phyloP scores from a whole-genome alignment of 1,140 invertebrate genomes.

The Solen grandis region DNA sequence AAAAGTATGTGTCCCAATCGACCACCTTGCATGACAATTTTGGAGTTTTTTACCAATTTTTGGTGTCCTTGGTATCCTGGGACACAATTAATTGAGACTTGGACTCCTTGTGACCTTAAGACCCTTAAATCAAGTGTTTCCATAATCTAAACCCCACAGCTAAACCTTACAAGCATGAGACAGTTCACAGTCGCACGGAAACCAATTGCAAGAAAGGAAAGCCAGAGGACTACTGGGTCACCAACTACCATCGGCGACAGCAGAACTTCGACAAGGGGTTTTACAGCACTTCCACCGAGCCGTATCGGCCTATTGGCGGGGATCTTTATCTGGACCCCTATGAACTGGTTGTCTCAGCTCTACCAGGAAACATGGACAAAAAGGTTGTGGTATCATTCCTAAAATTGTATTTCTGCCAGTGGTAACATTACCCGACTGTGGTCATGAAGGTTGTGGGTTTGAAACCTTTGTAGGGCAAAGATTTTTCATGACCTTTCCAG shows the following conservation, averaged over 20 bases:
- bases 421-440: no score
- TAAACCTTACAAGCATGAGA: constrained; percentile 18
- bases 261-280: constrained; percentile 28
- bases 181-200: constrained; percentile 34
- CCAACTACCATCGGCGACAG: constrained; percentile 30
- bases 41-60: neutral
- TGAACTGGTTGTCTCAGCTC: constrained; percentile 22
- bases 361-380: constrained; percentile 30
- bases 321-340: constrained; percentile 33
- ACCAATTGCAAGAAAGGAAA: constrained; percentile 26
- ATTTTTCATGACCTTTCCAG: no score
- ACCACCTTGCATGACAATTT: neutral
- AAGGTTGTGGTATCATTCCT: neutral
- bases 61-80: neutral
- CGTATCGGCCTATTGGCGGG: constrained; percentile 40
- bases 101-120: neutral
- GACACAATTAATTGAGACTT: neutral
- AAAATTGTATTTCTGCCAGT: no score
- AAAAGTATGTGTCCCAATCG: neutral
- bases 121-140: neutral
- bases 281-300: constrained; percentile 14
- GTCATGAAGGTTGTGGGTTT: no score
- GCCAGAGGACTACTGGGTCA: constrained; percentile 34
- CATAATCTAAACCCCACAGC: constrained; percentile 1
- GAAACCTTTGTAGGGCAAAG: no score